phyloP scores from a whole-genome alignment of 53 echinoderm and acorn worm genomes.

The Holothuria scabra region DNA sequence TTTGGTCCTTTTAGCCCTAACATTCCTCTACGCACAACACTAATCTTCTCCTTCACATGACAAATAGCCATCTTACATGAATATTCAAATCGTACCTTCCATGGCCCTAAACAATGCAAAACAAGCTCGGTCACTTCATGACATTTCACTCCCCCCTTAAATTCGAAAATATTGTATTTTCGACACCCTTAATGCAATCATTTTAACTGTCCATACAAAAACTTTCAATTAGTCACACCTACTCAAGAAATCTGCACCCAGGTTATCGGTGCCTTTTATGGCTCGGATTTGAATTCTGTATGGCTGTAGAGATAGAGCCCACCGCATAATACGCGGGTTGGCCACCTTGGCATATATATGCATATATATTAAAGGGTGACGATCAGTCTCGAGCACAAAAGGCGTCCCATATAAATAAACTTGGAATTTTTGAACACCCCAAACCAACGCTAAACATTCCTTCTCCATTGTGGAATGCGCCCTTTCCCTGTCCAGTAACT shows the following conservation, averaged over 20 bases:
- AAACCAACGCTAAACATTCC: constrained; percentile 68
- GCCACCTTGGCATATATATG: constrained; percentile 48
- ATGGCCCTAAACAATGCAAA: no score
- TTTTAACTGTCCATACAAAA: no score
- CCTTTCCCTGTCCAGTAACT: constrained; percentile 47
- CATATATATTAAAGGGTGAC: constrained; percentile 50
- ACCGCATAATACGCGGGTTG: constrained; percentile 64
- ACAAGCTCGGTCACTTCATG: no score
- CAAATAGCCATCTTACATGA: no score
- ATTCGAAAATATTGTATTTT: constrained; percentile 7
- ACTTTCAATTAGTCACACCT: neutral
- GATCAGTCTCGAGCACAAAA: constrained; percentile 61
- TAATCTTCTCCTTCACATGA: no score
- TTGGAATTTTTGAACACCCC: constrained; percentile 64
- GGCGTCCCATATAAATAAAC: constrained; percentile 56
- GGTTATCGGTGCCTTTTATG: constrained; percentile 64
- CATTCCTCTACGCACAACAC: no score
- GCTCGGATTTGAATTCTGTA: constrained; percentile 50
- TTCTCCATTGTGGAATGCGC: constrained; percentile 60
- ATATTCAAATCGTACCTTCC: no score
- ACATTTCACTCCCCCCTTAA: neutral
- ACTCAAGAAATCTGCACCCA: constrained; percentile 70
- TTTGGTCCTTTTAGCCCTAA: no score
- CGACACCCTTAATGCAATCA: neutral
- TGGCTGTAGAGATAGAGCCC: constrained; percentile 63